Evolutionary conservation across 2,797 vertebrate genomes (phyloP), one percentile per base, ranked within the genome.

Genomic region (Sebastiscus tertius): DNA sequence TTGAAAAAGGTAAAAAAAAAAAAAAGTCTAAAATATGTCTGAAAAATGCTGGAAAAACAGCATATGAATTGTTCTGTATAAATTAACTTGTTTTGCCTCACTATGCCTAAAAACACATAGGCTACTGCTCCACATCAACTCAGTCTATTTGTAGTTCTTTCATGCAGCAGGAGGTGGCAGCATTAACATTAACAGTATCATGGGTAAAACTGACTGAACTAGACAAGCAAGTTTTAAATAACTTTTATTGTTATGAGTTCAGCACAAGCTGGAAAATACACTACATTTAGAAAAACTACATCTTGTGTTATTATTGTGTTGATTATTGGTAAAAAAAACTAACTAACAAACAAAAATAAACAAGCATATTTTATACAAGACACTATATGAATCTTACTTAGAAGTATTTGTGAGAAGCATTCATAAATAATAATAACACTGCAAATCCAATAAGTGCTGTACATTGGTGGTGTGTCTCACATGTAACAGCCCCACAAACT

Each of bases 141-240:
- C 22, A 22, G 3, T 14, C 1, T 18, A 11, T n/a, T 39, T 67
- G 31, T 27, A 63, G 36, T 81, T 82, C 69, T 72, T n/a, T 75
- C 1, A 11, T 29, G 27, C 18, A 69, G 9, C 80, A 83, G 64
- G 20, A 58, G 72, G 81, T 65, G 72, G 80, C 83, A 86, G 67
- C n/a, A 55, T 75, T 42, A 16, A 42, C 42, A 36, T 39, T 13
- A 39, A 39, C 36, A 39, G 4, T 39, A 39, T 13, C 12, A 5
- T 6, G 22, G 49, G 6, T 18, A 58, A 59, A 74, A 69, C 26
- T 66, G 13, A 26, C 46, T 46, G 1, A 74, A 49, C 4, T 14
- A 42, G 31, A n/a, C 4, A 1, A 2, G 3, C 6, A 58, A 5
- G 27, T 8, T 54, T 62, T 54, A 2, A 46, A 14, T 9, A 22